Evolutionary conservation across 2,797 vertebrate species (phyloP).

Genomic region (Gymnoscopelus braueri): DNA sequence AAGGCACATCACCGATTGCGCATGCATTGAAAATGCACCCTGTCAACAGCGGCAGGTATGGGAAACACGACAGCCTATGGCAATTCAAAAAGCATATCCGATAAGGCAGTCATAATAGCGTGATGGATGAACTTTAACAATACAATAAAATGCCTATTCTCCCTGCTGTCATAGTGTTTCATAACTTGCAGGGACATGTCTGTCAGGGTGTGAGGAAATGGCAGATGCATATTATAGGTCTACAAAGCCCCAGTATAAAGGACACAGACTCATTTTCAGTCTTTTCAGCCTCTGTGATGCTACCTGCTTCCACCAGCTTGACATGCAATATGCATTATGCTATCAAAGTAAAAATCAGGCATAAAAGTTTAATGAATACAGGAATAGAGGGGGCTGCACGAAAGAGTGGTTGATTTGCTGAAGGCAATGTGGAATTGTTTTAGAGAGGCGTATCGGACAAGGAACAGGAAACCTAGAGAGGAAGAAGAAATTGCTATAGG

Average conservation of each 20-base stretch:
- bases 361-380: constrained; percentile 82
- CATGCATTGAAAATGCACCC: constrained; percentile 42
- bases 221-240: constrained; percentile 34
- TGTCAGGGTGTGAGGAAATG: constrained; percentile 35
- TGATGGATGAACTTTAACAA: constrained; percentile 57
- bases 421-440: constrained; percentile 80
- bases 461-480: constrained; percentile 72
- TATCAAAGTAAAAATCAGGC: constrained; percentile 81
- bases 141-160: constrained; percentile 49
- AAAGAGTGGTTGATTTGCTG: constrained; percentile 72
- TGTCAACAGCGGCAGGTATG: constrained; percentile 32
- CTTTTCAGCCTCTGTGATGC: constrained; percentile 53
- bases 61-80: constrained; percentile 50
- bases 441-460: constrained; percentile 69
- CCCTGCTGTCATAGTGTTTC: constrained; percentile 40
- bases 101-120: constrained; percentile 48
- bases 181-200: constrained; percentile 46
- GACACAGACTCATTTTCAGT: constrained; percentile 39
- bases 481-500: constrained; percentile 66
- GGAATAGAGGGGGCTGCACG: constrained; percentile 54
- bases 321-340: constrained; percentile 80
- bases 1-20: constrained; percentile 54
- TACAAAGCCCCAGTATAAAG: constrained; percentile 38
- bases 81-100: constrained; percentile 61
- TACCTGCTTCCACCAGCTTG: constrained; percentile 65